phyloP scores from a whole-genome alignment of 2,888 invertebrate species.

The Chymomyza amoena region DNA sequence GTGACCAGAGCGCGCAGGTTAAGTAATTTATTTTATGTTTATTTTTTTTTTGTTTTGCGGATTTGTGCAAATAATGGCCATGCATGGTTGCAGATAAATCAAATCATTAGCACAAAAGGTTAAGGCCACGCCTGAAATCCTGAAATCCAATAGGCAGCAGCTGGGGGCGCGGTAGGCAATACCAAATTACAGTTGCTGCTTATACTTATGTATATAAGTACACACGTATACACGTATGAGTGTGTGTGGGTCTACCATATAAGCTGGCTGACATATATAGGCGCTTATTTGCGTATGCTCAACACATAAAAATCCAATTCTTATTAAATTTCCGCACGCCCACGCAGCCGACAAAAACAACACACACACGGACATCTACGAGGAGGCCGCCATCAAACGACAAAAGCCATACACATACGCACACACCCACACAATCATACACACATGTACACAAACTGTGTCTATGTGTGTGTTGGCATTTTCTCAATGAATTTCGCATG shows the following conservation, averaged over 20 bases:
- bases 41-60: slow-evolving; percentile 10
- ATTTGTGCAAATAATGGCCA: slow-evolving; percentile 42
- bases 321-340: slow-evolving; percentile 71
- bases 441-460: neutral
- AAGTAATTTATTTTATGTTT: slow-evolving; percentile 40
- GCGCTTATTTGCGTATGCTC: slow-evolving; percentile 49
- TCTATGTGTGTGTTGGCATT: slow-evolving; percentile 14
- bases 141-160: neutral
- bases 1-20: slow-evolving; percentile 9
- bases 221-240: slow-evolving; percentile 22
- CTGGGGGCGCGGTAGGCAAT: neutral
- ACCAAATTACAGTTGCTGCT: slow-evolving; percentile 50
- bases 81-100: slow-evolving; percentile 51
- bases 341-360: slow-evolving; percentile 32
- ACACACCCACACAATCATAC: slow-evolving; percentile 21
- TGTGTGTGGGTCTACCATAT: slow-evolving; percentile 36
- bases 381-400: neutral
- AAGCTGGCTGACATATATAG: neutral
- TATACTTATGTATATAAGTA: slow-evolving; percentile 11
- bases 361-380: neutral
- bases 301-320: slow-evolving; percentile 69
- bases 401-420: slow-evolving; percentile 18
- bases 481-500: slow-evolving; percentile 63
- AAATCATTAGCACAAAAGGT: slow-evolving; percentile 62
- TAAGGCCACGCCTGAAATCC: slow-evolving; percentile 24